Base-by-base conservation (phyloP, 1,140 invertebrate species). In the Dermatophagoides farinae region DNA sequence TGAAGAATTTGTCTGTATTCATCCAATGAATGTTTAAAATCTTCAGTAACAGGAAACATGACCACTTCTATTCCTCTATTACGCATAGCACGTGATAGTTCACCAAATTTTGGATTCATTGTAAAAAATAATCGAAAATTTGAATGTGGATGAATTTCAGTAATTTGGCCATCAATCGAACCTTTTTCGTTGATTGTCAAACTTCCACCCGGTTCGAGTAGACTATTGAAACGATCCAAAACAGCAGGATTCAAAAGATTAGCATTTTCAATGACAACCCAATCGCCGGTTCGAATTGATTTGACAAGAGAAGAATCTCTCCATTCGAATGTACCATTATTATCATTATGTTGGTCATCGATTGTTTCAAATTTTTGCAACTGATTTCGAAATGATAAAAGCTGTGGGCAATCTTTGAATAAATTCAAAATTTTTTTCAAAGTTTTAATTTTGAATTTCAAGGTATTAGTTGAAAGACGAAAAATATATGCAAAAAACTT, bases 161-260 rank as follows among this genome's bases (percentile, higher is more conserved):
- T 75, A 22, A 87, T 77, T 53, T 81, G 74, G 51, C 84, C 85
- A 65, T 84, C 74, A 1, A 73, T 67, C 4, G 84, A 79, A 6
- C 92, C 92, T 69, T 88, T 79, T 75, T 98, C 95, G n/a, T 85
- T 85, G 46, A 99, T 80, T 31, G 79, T 82, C 0, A 99, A 74
- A 11, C 82, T 79, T 1, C 96, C 96, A 20, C 39, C 31, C 66
- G 85, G 82, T 75, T 99, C 96, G 64, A 99, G 76, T 1, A 98
- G 75, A 18, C 84, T 84, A 77, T 99, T 99, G 6, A 99, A 75
- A 65, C 96, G 78, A 74, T 99, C 96, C 64, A 99, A 74, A 12
- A 99, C 89, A 39, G 95, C 92, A 1, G 93, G 80, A 65, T 88
- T 91, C 71, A 93, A 97, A 25, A 96, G 79, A 75, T 99, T 98